phyloP scores from a whole-genome alignment of 2,113 vertebrate species.

The Sphaerodactylus townsendi region DNA sequence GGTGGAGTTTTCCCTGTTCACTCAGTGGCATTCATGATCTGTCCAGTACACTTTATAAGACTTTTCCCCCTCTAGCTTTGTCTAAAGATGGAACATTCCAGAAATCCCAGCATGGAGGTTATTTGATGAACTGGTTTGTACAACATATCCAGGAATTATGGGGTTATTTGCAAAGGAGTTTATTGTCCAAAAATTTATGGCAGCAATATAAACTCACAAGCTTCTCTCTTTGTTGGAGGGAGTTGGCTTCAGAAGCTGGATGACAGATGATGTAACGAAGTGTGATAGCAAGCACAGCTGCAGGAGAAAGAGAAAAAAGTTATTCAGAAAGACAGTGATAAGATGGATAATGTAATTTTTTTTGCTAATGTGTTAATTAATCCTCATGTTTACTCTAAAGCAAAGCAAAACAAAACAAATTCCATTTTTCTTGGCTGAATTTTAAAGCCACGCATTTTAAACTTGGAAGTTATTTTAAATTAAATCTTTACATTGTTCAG shows the following conservation, averaged over 20 bases:
- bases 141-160: conserved; percentile 72
- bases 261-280: conserved; percentile 89
- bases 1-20: conserved; percentile 62
- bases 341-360: conserved; percentile 49
- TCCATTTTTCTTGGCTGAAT: not conserved
- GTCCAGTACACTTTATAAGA: conserved; percentile 66
- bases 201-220: conserved; percentile 82
- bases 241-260: conserved; percentile 78
- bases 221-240: conserved; percentile 73
- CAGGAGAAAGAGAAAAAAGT: conserved; percentile 65
- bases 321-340: conserved; percentile 59
- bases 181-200: conserved; percentile 89
- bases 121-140: conserved; percentile 76
- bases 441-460: not conserved
- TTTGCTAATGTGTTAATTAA: conserved; percentile 46
- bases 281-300: conserved; percentile 80
- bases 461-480: no score
- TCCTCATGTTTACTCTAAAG: conserved; percentile 9
- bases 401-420: fast-evolving
- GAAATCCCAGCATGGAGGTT: conserved; percentile 70
- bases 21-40: conserved; percentile 57
- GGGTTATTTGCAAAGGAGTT: conserved; percentile 79
- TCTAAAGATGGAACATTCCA: conserved; percentile 75
- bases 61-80: conserved; percentile 57
- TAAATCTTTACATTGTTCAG: not conserved